Evolutionary conservation across 2,797 vertebrate genomes (phyloP), one percentile per base, ranked within the genome.

Genomic region (Pterois miles): DNA sequence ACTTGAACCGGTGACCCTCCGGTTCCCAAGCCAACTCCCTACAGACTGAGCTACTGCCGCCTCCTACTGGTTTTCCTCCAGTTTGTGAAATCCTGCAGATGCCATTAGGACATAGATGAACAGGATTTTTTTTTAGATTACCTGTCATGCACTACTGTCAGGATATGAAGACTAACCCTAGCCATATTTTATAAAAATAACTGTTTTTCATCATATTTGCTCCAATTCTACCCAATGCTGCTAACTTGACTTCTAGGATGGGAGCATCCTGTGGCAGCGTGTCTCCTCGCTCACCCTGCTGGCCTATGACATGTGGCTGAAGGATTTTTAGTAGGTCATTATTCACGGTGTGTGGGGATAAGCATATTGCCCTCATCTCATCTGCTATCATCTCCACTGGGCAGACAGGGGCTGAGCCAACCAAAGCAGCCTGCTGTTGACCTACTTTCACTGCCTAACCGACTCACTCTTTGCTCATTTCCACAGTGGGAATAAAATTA

Each of bases 321-420:
- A 85, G 84, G 84, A 76, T 89, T 91, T 84, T 91, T 89, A 90
- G 74, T 82, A 52, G 87, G 91, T 89, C 81, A 80, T 91, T 88
- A 90, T 90, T 87, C 87, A 89, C 67, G 71, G 84, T 75, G 79
- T 82, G 79, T 81, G 79, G 75, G 79, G 87, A 88, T 88, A 84
- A 94, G 85, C 86, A 92, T 91, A 91, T 92, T 90, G 88, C 91
- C 88, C 85, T 91, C 89, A 84, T 90, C 92, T 92, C 88, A 88
- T 93, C 88, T 65, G 79, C 87, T 87, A 90, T 93, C 91, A 91
- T 94, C 87, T 94, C 86, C 78, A 81, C 86, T 85, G 72, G 88
- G 89, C 89, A 84, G 87, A 84, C 84, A 82, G 86, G 86, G 84
- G 85, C 84, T 66, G 86, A 86, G 89, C 89, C 88, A 89, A 84